These are phyloP conservation scores for Lagorchestes hirsutus DNA, from an alignment of 2,797 vertebrate species.

Conservation along the genomic window DNA sequence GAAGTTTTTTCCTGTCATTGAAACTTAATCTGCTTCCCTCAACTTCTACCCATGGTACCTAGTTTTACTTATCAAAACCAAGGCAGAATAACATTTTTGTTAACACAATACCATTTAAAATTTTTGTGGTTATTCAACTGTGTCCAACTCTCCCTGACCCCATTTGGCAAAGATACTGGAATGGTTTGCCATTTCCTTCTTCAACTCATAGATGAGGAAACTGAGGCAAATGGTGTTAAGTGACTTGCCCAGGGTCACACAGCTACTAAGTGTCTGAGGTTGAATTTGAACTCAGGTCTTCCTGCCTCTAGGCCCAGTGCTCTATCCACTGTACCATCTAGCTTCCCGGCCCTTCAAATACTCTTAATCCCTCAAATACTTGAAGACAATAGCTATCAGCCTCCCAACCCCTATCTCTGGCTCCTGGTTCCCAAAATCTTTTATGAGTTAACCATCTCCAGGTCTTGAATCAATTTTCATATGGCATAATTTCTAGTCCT, in stretches of 20 bases:
- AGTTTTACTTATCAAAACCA: background rate
- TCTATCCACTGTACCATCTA: background rate
- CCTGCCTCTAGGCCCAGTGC: background rate
- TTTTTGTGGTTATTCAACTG: background rate
- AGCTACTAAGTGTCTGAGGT: background rate
- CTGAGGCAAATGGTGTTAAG: background rate
- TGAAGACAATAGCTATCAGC: background rate
- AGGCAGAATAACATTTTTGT: background rate
- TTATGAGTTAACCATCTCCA: background rate
- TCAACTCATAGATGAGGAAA: background rate
- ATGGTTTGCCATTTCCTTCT: background rate
- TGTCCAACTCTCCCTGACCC: background rate
- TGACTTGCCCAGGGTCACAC: background rate
- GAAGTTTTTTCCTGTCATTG: background rate
- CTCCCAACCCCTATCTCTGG: background rate
- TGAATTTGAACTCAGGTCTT: conserved; percentile 18
- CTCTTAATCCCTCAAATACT: background rate
- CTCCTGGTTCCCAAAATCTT: background rate
- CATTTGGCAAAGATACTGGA: background rate
- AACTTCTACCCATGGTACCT: background rate
- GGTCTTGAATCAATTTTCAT: background rate
- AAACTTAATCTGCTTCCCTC: background rate
- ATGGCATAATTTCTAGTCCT: background rate
- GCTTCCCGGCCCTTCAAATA: background rate
- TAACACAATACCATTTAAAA: background rate